These are phyloP conservation scores for Bombus affinis DNA, from an alignment of 1,140 invertebrate species.

Conservation along the genomic window DNA sequence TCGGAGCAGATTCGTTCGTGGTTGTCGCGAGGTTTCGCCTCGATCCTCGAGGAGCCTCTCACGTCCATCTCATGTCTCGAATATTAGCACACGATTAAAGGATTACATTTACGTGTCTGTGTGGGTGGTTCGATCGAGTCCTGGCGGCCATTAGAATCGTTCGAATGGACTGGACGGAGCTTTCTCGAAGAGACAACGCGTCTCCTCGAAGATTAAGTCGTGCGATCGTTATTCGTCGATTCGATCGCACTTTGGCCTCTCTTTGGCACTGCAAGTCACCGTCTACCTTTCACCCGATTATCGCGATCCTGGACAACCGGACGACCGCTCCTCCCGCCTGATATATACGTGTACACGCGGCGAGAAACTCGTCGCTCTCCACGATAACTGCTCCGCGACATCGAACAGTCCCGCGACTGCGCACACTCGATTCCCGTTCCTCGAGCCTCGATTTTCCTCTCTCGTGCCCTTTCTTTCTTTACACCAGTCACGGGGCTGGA, in stretches of 20 bases:
- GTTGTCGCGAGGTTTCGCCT: not conserved
- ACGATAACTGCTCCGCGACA: conserved; percentile 59
- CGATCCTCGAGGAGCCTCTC: not conserved
- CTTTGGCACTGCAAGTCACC: not conserved
- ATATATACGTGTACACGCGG: conserved; percentile 64
- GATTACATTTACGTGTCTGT: not conserved
- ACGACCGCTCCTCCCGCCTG: conserved; percentile 30
- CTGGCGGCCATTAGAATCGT: not conserved
- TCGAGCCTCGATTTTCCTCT: conserved; percentile 45
- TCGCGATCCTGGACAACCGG: conserved; percentile 26
- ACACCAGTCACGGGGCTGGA: not conserved
- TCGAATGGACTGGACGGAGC: not conserved
- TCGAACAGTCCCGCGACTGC: conserved; percentile 62
- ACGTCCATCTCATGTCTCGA: conserved; percentile 9
- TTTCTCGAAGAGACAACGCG: not conserved
- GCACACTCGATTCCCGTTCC: conserved; percentile 56
- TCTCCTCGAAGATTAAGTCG: not conserved
- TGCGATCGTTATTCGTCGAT: not conserved
- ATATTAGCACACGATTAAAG: not conserved
- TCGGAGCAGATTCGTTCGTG: not conserved
- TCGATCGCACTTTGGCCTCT: not conserved
- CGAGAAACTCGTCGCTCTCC: conserved; percentile 59
- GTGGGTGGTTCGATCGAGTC: not conserved
- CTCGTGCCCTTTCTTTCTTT: conserved; percentile 50
- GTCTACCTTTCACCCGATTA: conserved; percentile 22